A percentile compares a stretch with the other conserved stretches of the same genome.
Evolutionary conservation across 2,797 vertebrate genomes (phyloP).

Genomic region (Pseudomugil tenellus): DNA sequence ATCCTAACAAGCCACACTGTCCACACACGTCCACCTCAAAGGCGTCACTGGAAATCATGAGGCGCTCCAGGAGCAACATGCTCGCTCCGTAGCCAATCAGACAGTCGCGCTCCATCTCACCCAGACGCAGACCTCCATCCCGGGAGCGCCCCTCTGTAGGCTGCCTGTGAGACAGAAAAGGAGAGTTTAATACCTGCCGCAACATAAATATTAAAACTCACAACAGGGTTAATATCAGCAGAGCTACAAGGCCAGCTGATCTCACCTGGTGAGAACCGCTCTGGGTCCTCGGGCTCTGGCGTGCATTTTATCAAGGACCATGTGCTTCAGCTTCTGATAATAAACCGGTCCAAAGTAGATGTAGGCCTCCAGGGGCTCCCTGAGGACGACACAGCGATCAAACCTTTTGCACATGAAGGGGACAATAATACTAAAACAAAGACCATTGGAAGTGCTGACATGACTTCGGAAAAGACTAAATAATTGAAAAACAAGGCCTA

Average conservation of each 20-base stretch:
- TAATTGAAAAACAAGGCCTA: no score
- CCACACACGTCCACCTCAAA: slow-evolving; percentile 99
- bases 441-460: background rate
- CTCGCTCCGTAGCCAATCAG: slow-evolving; percentile 98
- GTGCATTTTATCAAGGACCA: slow-evolving; percentile 99
- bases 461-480: background rate
- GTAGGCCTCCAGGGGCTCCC: slow-evolving; percentile 96
- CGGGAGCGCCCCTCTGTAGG: slow-evolving; percentile 97
- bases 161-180: slow-evolving; percentile 80
- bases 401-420: background rate
- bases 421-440: background rate
- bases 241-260: background rate
- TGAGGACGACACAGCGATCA: slow-evolving; percentile 61
- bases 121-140: slow-evolving; percentile 95
- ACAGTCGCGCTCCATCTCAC: slow-evolving; percentile 99
- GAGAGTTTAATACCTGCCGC: background rate
- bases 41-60: slow-evolving; percentile 99
- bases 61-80: slow-evolving; percentile 95
- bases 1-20: slow-evolving; percentile 95
- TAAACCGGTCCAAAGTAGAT: slow-evolving; percentile 99
- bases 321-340: slow-evolving; percentile 99
- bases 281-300: slow-evolving; percentile 95
- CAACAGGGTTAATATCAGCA: background rate
- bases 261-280: slow-evolving; percentile 96
- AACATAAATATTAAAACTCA: no score